A percentile compares a stretch with the other conserved stretches of the same genome.
Conservation (phyloP, 2,888 invertebrate genomes). For the Plagodis pulveraria region DNA sequence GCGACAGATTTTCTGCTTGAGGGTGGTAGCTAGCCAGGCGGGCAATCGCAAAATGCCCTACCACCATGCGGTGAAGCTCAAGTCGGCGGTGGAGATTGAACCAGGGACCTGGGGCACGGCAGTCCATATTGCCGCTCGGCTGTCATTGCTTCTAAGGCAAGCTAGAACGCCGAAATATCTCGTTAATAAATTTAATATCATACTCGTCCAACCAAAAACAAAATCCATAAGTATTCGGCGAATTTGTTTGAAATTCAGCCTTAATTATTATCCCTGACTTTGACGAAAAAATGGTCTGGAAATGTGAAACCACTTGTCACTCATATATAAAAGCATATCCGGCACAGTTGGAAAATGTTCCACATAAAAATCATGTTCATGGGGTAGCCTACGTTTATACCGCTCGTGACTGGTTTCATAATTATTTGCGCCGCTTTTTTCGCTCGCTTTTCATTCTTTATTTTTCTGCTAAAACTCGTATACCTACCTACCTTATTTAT, state of each 20-base stretch:
- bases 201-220: not conserved
- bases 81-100: too few species aligned
- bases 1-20: too few species aligned
- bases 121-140: too few species aligned
- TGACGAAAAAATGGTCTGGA: constrained; percentile 13
- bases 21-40: too few species aligned
- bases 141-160: too few species aligned
- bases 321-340: constrained; percentile 23
- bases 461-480: constrained; percentile 37
- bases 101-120: too few species aligned
- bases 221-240: not conserved
- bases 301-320: constrained; percentile 29
- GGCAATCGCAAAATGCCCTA: too few species aligned
- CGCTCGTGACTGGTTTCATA: constrained; percentile 33
- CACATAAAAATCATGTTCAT: constrained; percentile 33
- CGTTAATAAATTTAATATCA: too few species aligned
- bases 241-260: not conserved
- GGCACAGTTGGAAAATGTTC: constrained; percentile 24
- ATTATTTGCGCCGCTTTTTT: constrained; percentile 37
- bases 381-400: constrained; percentile 23
- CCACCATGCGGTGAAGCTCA: too few species aligned
- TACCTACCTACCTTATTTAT: constrained; percentile 37
- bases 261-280: constrained; percentile 14
- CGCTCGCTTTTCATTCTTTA: constrained; percentile 35
- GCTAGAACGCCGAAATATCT: too few species aligned